A percentile compares a stretch with the other conserved stretches of the same genome.
These are phyloP conservation scores for Acleris literana DNA, from an alignment of 2,888 invertebrate species.

Conservation along the genomic window DNA sequence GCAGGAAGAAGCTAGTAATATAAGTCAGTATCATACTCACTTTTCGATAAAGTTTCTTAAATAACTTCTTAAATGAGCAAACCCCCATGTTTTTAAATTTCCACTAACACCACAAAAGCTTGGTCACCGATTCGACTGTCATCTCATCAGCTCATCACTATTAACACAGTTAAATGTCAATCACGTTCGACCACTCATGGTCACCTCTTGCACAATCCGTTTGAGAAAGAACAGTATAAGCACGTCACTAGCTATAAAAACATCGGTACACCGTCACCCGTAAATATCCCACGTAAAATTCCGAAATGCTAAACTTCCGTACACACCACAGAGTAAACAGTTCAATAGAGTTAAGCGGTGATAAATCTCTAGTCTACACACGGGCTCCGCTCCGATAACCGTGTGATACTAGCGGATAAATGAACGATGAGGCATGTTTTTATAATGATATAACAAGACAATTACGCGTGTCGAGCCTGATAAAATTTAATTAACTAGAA, in stretches of 20 bases:
- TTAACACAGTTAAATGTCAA: constrained; percentile 23
- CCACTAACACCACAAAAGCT: constrained; percentile 4
- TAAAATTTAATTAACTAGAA: constrained; percentile 27
- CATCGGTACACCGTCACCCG: constrained; percentile 45
- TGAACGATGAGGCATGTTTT: constrained; percentile 27
- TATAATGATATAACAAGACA: constrained; percentile 26
- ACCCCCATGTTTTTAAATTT: constrained; percentile 34
- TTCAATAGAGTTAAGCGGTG: constrained; percentile 44
- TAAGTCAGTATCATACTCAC: constrained; percentile 40
- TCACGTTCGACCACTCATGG: constrained; percentile 44
- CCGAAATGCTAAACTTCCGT: constrained; percentile 52
- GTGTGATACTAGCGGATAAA: constrained; percentile 17
- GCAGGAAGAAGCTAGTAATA: no score
- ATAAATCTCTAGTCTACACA: constrained; percentile 24
- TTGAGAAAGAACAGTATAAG: constrained; percentile 14
- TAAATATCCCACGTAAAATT: constrained; percentile 63
- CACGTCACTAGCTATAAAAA: constrained; percentile 51
- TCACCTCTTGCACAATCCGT: constrained; percentile 56
- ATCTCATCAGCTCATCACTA: background rate
- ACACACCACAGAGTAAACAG: constrained; percentile 54
- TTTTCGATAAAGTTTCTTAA: constrained; percentile 42
- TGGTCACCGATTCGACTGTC: background rate
- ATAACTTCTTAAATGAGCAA: constrained; percentile 42
- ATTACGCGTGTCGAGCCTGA: constrained; percentile 27
- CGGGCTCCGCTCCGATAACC: constrained; percentile 20